These are phyloP conservation scores for Brachionus plicatilis DNA, from an alignment of 1,140 invertebrate genomes.

Conservation along the genomic window DNA sequence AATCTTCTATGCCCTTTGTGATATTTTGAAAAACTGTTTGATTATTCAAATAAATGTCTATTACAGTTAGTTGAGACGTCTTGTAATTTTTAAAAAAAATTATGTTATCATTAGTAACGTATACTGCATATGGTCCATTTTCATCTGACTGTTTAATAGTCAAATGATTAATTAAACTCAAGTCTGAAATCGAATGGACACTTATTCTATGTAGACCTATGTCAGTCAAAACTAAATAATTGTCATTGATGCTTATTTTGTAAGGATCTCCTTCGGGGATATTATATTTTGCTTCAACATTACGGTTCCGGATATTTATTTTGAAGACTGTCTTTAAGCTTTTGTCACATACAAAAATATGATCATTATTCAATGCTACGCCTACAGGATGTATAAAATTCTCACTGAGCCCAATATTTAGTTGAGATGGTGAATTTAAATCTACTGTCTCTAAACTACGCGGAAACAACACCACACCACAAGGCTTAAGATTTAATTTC, in stretches of 20 bases:
- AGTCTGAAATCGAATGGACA: neutral
- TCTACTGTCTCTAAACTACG: neutral
- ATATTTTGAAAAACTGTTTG: constrained; percentile 7
- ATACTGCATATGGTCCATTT: constrained; percentile 33
- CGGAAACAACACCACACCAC: neutral
- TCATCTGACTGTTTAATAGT: neutral
- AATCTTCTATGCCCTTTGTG: neutral
- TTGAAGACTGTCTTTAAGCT: neutral
- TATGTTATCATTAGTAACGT: constrained; percentile 23
- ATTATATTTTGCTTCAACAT: neutral
- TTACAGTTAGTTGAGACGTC: neutral
- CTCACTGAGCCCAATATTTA: neutral
- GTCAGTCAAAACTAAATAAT: constrained; percentile 16
- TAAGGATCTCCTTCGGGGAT: neutral
- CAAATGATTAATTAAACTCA: neutral
- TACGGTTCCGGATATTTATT: neutral
- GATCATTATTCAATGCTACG: neutral
- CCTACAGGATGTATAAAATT: neutral
- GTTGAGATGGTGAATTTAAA: neutral
- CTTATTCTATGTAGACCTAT: neutral
- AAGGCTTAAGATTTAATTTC: neutral
- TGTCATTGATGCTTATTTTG: constrained; percentile 12
- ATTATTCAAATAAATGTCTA: constrained; percentile 13
- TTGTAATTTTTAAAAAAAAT: constrained; percentile 34
- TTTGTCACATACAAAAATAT: constrained; percentile 32